These are phyloP conservation scores for Philypnodon macrostomus DNA, from an alignment of 2,797 vertebrate genomes.

Conservation along the genomic window DNA sequence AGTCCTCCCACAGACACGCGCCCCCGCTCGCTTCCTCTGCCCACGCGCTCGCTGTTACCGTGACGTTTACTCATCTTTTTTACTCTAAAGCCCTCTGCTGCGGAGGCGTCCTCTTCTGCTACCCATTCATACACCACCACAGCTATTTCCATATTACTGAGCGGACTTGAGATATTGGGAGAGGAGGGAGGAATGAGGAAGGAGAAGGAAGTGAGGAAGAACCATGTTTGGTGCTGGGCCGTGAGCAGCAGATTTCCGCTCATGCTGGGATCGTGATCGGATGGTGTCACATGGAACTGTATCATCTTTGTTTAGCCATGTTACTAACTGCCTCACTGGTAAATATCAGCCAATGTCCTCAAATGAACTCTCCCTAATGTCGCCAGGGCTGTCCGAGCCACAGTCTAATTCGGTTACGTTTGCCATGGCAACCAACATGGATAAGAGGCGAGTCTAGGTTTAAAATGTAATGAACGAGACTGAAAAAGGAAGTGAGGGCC, in stretches of 20 bases:
- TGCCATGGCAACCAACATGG: slow-evolving; percentile 8
- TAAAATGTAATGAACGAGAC: not conserved
- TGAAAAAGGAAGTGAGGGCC: no score
- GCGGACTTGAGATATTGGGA: slow-evolving; percentile 51
- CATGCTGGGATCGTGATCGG: slow-evolving; percentile 59
- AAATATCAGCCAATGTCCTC: slow-evolving; percentile 3
- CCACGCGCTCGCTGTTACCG: slow-evolving; percentile 78
- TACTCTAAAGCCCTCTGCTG: slow-evolving; percentile 34
- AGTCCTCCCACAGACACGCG: slow-evolving; percentile 67
- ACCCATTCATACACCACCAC: slow-evolving; percentile 62
- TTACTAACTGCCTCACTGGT: slow-evolving; percentile 5
- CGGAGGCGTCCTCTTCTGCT: slow-evolving; percentile 68
- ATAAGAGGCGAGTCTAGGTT: not conserved
- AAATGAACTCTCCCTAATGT: not conserved
- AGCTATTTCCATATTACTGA: slow-evolving; percentile 53
- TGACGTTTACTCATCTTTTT: slow-evolving; percentile 47
- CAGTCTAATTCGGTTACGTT: not conserved
- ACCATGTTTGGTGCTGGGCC: slow-evolving; percentile 67
- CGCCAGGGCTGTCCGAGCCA: not conserved
- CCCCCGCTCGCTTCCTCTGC: slow-evolving; percentile 72
- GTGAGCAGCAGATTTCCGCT: slow-evolving; percentile 52
- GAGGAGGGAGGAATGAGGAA: slow-evolving; percentile 32
- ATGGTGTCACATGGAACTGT: slow-evolving; percentile 39
- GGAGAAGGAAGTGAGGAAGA: slow-evolving; percentile 50
- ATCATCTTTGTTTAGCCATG: slow-evolving; percentile 24